Evolutionary conservation across 2,797 vertebrate species (phyloP).

Genomic region (Pangasius sanitwongsei): DNA sequence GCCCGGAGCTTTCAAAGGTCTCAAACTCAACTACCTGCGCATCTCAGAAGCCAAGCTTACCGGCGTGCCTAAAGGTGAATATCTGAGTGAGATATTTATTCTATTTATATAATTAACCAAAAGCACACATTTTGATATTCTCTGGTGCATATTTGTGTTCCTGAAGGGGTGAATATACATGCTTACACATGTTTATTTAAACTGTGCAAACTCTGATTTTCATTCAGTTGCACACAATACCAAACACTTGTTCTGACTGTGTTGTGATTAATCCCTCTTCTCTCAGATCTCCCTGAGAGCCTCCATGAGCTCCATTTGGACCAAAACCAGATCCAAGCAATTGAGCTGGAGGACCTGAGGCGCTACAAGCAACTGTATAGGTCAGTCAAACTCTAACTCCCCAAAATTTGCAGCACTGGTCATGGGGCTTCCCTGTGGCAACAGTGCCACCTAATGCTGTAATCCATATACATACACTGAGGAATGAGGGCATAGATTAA

Average conservation of each 20-base stretch:
- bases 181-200: background rate
- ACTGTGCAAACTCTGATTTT: background rate
- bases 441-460: slow-evolving; percentile 49
- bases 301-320: slow-evolving; percentile 90
- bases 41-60: slow-evolving; percentile 90
- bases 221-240: background rate
- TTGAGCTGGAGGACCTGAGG: slow-evolving; percentile 87
- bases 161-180: background rate
- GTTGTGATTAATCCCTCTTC: slow-evolving; percentile 16
- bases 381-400: slow-evolving; percentile 61
- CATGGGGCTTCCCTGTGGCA: slow-evolving; percentile 29
- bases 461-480: background rate
- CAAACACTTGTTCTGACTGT: background rate
- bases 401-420: background rate
- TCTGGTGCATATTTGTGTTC: background rate
- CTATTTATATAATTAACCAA: slow-evolving; percentile 3
- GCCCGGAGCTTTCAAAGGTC: slow-evolving; percentile 88
- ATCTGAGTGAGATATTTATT: background rate
- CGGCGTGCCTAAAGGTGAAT: slow-evolving; percentile 88
- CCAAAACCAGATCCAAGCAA: slow-evolving; percentile 90
- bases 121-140: background rate
- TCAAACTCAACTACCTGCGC: slow-evolving; percentile 89
- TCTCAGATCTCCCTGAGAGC: slow-evolving; percentile 86
- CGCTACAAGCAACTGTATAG: slow-evolving; percentile 85
- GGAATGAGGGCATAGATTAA: background rate